Evolutionary conservation across 2,797 vertebrate species (phyloP).

Genomic region (Eleutherodactylus coqui): DNA sequence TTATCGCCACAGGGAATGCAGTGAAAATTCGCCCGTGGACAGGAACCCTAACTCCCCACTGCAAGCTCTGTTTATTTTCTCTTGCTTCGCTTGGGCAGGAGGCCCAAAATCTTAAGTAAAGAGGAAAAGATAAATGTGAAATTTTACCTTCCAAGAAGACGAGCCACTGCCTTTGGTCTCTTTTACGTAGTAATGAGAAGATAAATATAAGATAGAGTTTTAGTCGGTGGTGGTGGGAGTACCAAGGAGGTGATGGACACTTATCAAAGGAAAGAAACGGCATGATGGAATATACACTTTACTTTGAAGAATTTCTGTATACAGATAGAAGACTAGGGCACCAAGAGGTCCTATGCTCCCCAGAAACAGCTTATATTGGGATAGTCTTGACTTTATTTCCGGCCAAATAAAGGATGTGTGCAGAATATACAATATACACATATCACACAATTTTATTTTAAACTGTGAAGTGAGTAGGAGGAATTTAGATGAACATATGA

Average conservation of each 20-base stretch:
- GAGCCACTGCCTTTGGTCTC: slow-evolving; percentile 94
- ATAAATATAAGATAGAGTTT: slow-evolving; percentile 37
- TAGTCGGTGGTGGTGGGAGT: background rate
- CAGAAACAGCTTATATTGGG: slow-evolving; percentile 19
- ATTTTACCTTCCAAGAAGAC: slow-evolving; percentile 92
- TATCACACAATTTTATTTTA: background rate
- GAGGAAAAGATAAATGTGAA: slow-evolving; percentile 51
- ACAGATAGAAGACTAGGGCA: slow-evolving; percentile 8
- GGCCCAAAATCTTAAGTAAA: slow-evolving; percentile 30
- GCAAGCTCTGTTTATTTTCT: slow-evolving; percentile 52
- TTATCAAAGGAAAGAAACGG: slow-evolving; percentile 33
- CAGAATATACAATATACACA: slow-evolving; percentile 17
- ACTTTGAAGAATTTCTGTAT: slow-evolving; percentile 22
- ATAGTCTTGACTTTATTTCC: background rate
- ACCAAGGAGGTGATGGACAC: slow-evolving; percentile 6
- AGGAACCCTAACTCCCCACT: slow-evolving; percentile 27
- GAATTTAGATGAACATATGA: background rate
- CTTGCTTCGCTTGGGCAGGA: slow-evolving; percentile 19
- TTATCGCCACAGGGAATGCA: too few species aligned
- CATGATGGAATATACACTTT: slow-evolving; percentile 6
- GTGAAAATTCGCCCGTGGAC: too few species aligned
- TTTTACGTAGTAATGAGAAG: slow-evolving; percentile 90
- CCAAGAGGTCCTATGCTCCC: background rate
- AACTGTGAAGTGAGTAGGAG: background rate
- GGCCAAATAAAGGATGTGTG: slow-evolving; percentile 3